Evolutionary conservation across 2,113 vertebrate genomes (phyloP), one percentile per base, ranked within the genome.

Genomic region (Athene cunicularia): DNA sequence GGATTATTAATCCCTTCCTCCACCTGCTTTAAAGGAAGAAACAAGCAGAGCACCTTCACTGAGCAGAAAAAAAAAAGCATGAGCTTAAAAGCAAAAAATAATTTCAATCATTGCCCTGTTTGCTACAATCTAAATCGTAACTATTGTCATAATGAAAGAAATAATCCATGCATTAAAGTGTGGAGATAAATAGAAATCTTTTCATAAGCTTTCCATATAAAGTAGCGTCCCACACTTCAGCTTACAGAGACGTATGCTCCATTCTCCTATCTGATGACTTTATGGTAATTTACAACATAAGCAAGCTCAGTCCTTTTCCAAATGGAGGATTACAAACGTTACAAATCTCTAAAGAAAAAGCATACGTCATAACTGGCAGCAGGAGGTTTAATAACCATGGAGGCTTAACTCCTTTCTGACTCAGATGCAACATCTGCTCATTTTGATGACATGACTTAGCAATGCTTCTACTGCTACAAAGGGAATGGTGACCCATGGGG

Each of bases 321-420:
- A 87, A 35, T 10, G 89, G 53, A 88, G 86, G 63, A 87, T 77
- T 88, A 80, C 88, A 75, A 86, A 82, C 8, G 0, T 64, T 91
- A 60, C 56, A 86, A 33, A 86, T 74, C 86, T 67, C 88, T 50
- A 24, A 79, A 87, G 93, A 93, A 93, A 93, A 96, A 76, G 71
- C 53, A 50, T 4, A 73, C 12, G 8, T 96, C 94, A 87, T 41
- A 68, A 87, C 14, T 97, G 93, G 95, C 95, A 96, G 89, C 84
- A 76, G 81, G 58, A 95, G 84, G 75, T 80, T 86, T 68, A 93
- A 86, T 53, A 41, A 87, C 60, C 62, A 53, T 0, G 0, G 35
- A 71, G n/a, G 33, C 4, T 95, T 87, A 94, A 93, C 83, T 95
- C 86, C 74, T 73, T 41, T 90, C 81, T 94, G 95, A 41, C 94